Base-by-base conservation (phyloP, 2,797 vertebrate species). In the Arrhamphus sclerolepis region DNA sequence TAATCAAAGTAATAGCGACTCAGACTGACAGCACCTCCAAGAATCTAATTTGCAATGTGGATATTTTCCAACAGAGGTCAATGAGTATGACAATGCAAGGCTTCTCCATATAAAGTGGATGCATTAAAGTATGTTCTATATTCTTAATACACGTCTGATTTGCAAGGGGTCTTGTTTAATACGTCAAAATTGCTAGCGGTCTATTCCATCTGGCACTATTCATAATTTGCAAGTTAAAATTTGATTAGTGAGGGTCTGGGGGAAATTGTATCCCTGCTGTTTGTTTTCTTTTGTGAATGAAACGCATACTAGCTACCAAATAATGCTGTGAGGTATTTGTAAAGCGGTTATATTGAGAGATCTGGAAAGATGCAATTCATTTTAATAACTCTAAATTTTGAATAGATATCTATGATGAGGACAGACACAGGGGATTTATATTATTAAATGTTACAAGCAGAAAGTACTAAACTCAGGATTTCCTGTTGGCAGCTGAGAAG, bases 341-440 rank as follows among this genome's bases (percentile, higher is more conserved):
- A 55, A 76, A 67, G 29, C 71, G 51, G 22, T 70, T 44, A 55
- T 18, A 34, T 39, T 53, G 54, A 67, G 62, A 46, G 19, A 22
- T 62, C 60, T 61, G 41, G 41, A 54, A 74, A 71, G 31, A 55
- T 26, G 28, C 29, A 52, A 69, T 70, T 64, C 17, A 49, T 76
- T 52, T 80, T 28, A 68, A 79, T 79, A 62, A 76, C 65, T 79
- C 47, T 69, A 71, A 69, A 51, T 66, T 66, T 55, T 63, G 31
- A 80, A 71, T 42, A 74, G n/a, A 67, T 26, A 19, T 75, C 20
- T 21, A 53, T 48, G 54, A 57, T 59, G 63, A 76, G 55, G 48
- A 54, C 0, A 49, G 17, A 17, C 39, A 29, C 46, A 75, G 29
- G 29, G 28, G 28, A 8, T 29, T 34, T 34, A 34, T 34, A 9